These are phyloP conservation scores for Parthenolecanium corni DNA, from an alignment of 2,888 invertebrate genomes.

Conservation along the genomic window DNA sequence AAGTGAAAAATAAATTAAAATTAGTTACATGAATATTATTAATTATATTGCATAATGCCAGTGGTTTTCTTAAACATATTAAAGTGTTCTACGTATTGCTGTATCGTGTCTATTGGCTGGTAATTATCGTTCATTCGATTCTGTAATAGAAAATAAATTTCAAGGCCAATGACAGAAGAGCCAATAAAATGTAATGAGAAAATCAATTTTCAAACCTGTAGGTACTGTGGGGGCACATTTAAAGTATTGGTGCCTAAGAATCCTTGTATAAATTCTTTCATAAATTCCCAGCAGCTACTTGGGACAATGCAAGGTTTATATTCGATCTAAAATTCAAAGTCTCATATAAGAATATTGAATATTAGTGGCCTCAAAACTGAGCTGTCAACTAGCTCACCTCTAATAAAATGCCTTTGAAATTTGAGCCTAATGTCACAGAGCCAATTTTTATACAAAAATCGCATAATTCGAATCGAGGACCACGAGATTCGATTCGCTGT, in stretches of 20 bases:
- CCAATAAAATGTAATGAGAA: not conserved
- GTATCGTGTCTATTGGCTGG: conserved; percentile 81
- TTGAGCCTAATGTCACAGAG: conserved; percentile 81
- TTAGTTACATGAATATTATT: not conserved
- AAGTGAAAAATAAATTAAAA: not conserved
- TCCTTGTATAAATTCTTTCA: conserved; percentile 83
- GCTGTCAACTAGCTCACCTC: conserved; percentile 57
- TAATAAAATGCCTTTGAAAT: conserved; percentile 83
- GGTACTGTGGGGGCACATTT: conserved; percentile 60
- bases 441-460: conserved; percentile 91
- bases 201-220: conserved; percentile 40
- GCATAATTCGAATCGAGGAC: conserved; percentile 72
- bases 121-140: conserved; percentile 72
- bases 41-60: conserved; percentile 31
- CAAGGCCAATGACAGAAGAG: not conserved
- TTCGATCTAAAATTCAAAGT: conserved; percentile 53
- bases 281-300: conserved; percentile 77
- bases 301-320: conserved; percentile 83
- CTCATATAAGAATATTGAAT: too few relatives aligned
- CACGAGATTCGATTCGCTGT: conserved; percentile 78
- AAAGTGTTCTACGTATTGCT: conserved; percentile 90
- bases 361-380: too few relatives aligned
- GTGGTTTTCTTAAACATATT: conserved; percentile 70
- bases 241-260: conserved; percentile 67
- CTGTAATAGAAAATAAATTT: conserved; percentile 38